A percentile compares a stretch with the other conserved stretches of the same genome.
phyloP scores from a whole-genome alignment of 2,888 invertebrate species.

The Mylabris sibirica region DNA sequence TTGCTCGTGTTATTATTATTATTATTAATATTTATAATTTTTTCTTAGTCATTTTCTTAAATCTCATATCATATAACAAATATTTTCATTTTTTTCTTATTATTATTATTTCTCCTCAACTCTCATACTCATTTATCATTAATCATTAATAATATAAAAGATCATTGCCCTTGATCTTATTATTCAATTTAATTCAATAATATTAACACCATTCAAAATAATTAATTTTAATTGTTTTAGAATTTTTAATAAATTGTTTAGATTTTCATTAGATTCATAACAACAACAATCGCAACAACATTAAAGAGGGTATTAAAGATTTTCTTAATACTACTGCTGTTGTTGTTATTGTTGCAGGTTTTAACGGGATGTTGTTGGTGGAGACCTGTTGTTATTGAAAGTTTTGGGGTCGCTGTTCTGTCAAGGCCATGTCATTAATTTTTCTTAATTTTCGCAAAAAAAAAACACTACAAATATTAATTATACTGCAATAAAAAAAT shows the following conservation, averaged over 20 bases:
- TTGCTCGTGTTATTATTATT: background rate
- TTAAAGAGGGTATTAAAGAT: background rate
- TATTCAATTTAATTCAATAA: constrained; percentile 4
- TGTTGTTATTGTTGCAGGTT: background rate
- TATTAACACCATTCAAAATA: constrained; percentile 4
- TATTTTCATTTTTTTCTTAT: background rate
- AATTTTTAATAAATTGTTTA: background rate
- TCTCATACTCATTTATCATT: background rate
- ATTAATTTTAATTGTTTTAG: constrained; percentile 5
- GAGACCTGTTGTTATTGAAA: constrained; percentile 1
- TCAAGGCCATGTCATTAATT: constrained; percentile 14
- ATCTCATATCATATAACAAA: no score
- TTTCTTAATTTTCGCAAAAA: background rate
- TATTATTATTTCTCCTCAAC: background rate
- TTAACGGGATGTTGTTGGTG: background rate
- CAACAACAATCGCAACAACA: no score
- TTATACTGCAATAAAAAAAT: no score
- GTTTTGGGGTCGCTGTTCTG: constrained; percentile 15
- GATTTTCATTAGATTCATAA: background rate
- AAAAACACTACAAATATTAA: no score
- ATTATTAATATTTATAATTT: background rate
- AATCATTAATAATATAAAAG: background rate
- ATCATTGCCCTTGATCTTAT: constrained; percentile 11
- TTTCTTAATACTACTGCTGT: background rate
- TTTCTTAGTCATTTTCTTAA: background rate